These are phyloP conservation scores for Formica exsecta DNA, from an alignment of 1,140 invertebrate genomes.

Conservation along the genomic window DNA sequence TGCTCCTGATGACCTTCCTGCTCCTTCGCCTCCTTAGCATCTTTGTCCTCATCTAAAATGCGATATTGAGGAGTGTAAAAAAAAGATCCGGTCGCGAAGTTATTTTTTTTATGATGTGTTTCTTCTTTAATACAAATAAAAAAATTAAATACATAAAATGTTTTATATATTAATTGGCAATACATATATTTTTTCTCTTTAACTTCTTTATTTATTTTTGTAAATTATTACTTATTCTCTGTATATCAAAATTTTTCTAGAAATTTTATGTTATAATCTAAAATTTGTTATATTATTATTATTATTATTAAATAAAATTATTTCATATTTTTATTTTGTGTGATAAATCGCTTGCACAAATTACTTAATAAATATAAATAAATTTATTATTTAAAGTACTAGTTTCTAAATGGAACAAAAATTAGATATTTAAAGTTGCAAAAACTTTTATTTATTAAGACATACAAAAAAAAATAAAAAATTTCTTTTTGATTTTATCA, in stretches of 20 bases:
- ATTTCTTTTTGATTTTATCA: too few species aligned
- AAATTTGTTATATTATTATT: neutral
- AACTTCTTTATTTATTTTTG: too few species aligned
- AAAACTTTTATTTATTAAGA: too few species aligned
- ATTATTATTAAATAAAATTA: neutral
- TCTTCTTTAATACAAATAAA: constrained; percentile 18
- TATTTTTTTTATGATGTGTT: constrained; percentile 18
- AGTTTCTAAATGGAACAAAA: too few species aligned
- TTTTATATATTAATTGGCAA: neutral
- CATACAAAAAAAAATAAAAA: too few species aligned
- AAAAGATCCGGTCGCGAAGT: neutral
- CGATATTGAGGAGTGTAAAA: constrained; percentile 62
- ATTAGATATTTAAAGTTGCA: too few species aligned
- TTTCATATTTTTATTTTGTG: too few species aligned
- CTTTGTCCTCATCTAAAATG: constrained; percentile 65
- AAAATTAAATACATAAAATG: neutral
- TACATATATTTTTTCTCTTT: too few species aligned
- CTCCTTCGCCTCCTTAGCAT: constrained; percentile 53
- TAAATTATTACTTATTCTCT: neutral
- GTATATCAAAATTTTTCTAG: neutral
- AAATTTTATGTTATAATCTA: neutral
- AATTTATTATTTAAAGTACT: too few species aligned
- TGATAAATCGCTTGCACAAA: too few species aligned
- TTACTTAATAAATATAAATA: too few species aligned
- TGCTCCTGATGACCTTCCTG: constrained; percentile 32